phyloP scores from a whole-genome alignment of 1,140 invertebrate species.

The Penaeus chinensis region DNA sequence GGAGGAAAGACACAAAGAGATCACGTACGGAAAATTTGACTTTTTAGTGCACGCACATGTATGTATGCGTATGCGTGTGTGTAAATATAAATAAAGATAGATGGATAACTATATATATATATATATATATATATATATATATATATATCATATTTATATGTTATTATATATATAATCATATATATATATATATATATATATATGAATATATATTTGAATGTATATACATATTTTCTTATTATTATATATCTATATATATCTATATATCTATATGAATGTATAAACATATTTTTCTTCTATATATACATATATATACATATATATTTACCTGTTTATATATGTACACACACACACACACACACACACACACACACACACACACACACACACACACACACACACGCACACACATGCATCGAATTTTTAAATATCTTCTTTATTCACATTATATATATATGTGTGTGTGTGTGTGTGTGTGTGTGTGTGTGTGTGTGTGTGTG shows the following conservation, averaged over 20 bases:
- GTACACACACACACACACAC: not conserved
- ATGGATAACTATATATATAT: not conserved
- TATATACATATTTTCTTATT: not conserved
- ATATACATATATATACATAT: not conserved
- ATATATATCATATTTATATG: not conserved
- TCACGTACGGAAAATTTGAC: too few species aligned
- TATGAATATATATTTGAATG: not conserved
- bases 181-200: not conserved
- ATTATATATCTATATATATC: conserved; percentile 8
- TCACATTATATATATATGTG: not conserved
- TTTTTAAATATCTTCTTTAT: not conserved
- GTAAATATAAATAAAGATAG: not conserved
- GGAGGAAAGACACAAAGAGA: too few species aligned
- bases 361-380: too few species aligned
- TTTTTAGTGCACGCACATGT: not conserved
- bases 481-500: too few species aligned
- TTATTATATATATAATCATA: not conserved
- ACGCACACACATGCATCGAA: not conserved
- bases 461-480: too few species aligned
- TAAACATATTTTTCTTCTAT: not conserved
- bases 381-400: too few species aligned
- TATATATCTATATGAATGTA: conserved; percentile 12
- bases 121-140: conserved; percentile 10
- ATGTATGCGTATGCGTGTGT: not conserved
- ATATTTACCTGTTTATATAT: not conserved